Evolutionary conservation across 2,113 vertebrate species (phyloP), one percentile per base, ranked within the genome.

Genomic region (Podilymbus podiceps): DNA sequence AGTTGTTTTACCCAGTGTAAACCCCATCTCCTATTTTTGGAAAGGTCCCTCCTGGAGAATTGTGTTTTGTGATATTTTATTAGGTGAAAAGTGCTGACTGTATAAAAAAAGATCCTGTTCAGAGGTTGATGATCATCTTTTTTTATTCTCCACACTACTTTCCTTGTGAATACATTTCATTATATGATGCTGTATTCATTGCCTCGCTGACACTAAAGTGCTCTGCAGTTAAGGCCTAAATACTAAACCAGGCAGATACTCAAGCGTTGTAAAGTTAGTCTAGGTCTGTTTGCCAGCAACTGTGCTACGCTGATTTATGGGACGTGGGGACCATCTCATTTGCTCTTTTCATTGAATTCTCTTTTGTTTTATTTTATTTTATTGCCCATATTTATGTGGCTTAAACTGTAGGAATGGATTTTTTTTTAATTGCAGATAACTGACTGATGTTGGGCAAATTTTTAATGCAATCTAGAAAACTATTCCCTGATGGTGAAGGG

Each of bases 11-110:
- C 68, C 62, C 69, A 81, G 83, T 42, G 85, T 95, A 91, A 95
- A 93, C 82, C 68, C 66, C 85, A 58, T 76, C 92, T 85, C 64
- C 93, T 91, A 27, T 15, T 91, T 90, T 93, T 88, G 67, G 85
- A 96, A 85, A 86, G 88, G 85, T 91, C 75, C 35, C 40, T 85
- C 80, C 47, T 73, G 94, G 85, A 91, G 83, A 75, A 88, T 85
- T 31, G 24, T 49, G 44, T 52, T 94, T 90, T 89, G 79, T 78
- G 80, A 60, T 97, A 90, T 86, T 94, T 96, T 96, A 91, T 90
- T 95, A 94, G 85, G 63, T 80, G 84, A 77, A 95, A 98, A 97
- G 79, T 95, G 94, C 95, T 96, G 96, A 97, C 90, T 95, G 89
- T 56, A 59, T 91, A 27, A 68, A 95, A 94, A 79, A 82, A 38